phyloP scores from a whole-genome alignment of 2,113 vertebrate genomes.

The Nanorana parkeri region DNA sequence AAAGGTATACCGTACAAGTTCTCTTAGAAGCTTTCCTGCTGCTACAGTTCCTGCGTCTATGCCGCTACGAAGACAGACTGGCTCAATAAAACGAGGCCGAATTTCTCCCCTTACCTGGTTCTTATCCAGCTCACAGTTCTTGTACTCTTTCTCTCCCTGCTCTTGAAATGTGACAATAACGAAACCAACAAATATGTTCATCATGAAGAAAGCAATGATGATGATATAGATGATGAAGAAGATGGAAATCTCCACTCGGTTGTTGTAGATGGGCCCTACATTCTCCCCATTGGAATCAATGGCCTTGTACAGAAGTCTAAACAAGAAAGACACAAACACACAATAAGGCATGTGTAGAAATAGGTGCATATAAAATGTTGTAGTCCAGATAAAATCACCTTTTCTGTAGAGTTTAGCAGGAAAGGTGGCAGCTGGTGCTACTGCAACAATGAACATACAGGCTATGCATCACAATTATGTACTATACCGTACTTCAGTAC shows the following conservation, averaged over 20 bases:
- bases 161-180: slow-evolving; percentile 99
- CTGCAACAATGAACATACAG: no score
- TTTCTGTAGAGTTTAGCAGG: no score
- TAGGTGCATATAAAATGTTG: no score
- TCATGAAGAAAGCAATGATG: slow-evolving; percentile 99
- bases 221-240: slow-evolving; percentile 99
- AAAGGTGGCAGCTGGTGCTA: no score
- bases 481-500: no score
- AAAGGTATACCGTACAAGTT: no score
- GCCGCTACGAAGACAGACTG: no score
- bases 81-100: no score
- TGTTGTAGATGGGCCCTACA: slow-evolving; percentile 94
- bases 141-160: slow-evolving; percentile 98
- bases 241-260: slow-evolving; percentile 97
- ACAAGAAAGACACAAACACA: neutral
- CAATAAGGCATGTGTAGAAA: neutral
- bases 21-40: no score
- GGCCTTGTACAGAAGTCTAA: slow-evolving; percentile 93
- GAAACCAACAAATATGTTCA: slow-evolving; percentile 99
- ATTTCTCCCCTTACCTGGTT: slow-evolving; percentile 86
- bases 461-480: no score
- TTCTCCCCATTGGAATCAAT: slow-evolving; percentile 97
- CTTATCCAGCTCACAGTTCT: slow-evolving; percentile 99
- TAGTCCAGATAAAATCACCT: no score
- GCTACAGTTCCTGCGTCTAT: no score